These are phyloP conservation scores for Catamblyrhynchus diadema DNA, from an alignment of 2,797 vertebrate genomes.

Conservation along the genomic window DNA sequence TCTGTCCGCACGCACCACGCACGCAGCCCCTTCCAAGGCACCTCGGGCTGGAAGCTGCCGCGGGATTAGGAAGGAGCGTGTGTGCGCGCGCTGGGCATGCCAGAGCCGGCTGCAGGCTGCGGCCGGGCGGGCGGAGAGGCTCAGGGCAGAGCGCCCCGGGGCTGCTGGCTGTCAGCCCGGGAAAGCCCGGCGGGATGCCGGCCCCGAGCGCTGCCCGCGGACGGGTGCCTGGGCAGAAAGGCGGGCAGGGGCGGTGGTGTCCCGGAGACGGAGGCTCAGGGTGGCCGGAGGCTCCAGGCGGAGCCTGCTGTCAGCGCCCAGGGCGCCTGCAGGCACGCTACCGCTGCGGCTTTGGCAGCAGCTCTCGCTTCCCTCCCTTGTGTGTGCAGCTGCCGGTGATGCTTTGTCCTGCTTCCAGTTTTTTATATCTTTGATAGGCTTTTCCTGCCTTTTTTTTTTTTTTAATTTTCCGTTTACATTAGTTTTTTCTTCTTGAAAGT, in stretches of 20 bases:
- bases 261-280: neutral
- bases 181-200: neutral
- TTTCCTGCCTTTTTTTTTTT: neutral
- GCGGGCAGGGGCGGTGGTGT: neutral
- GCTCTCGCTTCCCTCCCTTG: neutral
- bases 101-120: neutral
- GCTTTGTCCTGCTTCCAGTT: neutral
- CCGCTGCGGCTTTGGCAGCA: neutral
- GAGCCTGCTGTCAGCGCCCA: neutral
- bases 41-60: neutral
- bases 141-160: neutral
- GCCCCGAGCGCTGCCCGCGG: neutral
- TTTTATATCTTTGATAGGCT: neutral
- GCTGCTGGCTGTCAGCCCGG: neutral
- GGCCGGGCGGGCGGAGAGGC: neutral
- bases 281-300: neutral
- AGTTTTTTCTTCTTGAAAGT: neutral
- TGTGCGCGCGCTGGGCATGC: neutral
- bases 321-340: neutral
- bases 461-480: accelerated
- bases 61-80: neutral
- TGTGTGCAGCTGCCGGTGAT: neutral
- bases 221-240: neutral
- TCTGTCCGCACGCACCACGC: neutral
- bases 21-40: neutral